phyloP scores from a whole-genome alignment of 2,113 vertebrate genomes.

The Myiopsitta monachus region DNA sequence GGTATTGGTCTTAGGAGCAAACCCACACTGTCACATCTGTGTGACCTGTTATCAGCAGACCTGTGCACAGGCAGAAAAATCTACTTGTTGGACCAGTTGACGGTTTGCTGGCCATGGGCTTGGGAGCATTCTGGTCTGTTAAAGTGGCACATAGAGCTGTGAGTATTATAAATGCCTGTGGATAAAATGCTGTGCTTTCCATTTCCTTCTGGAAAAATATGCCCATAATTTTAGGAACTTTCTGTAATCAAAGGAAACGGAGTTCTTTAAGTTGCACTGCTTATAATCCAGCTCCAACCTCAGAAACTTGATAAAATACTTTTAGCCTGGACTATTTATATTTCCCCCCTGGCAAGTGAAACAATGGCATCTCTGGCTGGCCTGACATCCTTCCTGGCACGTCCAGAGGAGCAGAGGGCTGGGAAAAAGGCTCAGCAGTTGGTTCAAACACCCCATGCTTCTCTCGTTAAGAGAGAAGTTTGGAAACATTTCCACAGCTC shows the following conservation, averaged over 20 bases:
- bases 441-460: slow-evolving; percentile 38
- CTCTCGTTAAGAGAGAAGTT: slow-evolving; percentile 42
- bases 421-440: slow-evolving; percentile 39
- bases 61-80: not conserved
- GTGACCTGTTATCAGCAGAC: not conserved
- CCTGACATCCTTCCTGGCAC: slow-evolving; percentile 65
- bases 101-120: not conserved
- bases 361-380: slow-evolving; percentile 41
- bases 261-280: not conserved
- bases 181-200: not conserved
- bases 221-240: not conserved
- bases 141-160: not conserved
- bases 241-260: not conserved
- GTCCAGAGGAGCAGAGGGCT: slow-evolving; percentile 12
- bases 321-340: slow-evolving; percentile 28
- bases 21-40: not conserved
- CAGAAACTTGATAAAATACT: slow-evolving; percentile 42
- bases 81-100: not conserved
- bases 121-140: not conserved
- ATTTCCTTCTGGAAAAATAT: not conserved
- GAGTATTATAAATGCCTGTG: not conserved
- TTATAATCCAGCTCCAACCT: not conserved
- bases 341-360: not conserved
- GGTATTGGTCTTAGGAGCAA: not conserved
- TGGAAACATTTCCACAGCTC: slow-evolving; percentile 65